Evolutionary conservation across 2,888 invertebrate genomes (phyloP), one percentile per base, ranked within the genome.

Genomic region (Brassicogethes aeneus): DNA sequence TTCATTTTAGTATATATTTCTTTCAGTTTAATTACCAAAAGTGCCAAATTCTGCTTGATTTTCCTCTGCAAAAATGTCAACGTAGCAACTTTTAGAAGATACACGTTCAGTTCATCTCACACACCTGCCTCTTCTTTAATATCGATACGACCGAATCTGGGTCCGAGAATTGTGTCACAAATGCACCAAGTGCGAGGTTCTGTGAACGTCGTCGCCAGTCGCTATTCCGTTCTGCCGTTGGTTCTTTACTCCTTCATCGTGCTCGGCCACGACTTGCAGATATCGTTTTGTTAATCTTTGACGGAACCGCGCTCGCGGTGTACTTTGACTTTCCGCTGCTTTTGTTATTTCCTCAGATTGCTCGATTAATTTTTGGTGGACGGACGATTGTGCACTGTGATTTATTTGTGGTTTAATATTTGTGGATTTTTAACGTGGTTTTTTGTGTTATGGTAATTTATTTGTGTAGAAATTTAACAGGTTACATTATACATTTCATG

Each of bases 81-180:
- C n/a, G n/a, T n/a, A n/a, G n/a, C n/a, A n/a, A n/a, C n/a, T n/a
- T n/a, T n/a, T n/a, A n/a, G n/a, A n/a, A n/a, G n/a, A n/a, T n/a
- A n/a, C n/a, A n/a, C n/a, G n/a, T n/a, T n/a, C 23, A 7, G 23
- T 23, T 23, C 23, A 23, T 10, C 23, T 5, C 10, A 23, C 23
- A 5, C 23, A 23, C 23, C 23, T 23, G 23, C 23, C 23, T 23
- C 23, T 23, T 23, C n/a, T n/a, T n/a, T n/a, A n/a, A n/a, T n/a
- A 23, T 23, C 10, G 23, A 23, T 23, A 23, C 10, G 23, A 10
- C 23, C 15, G 39, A 54, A 54, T 53, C 48, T 54, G 51, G 54
- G 54, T 53, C 50, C 46, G 43, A 42, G 48, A 54, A 53, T 51
- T 51, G 52, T 54, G 54, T 52, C 53, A 53, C 49, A 45, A 38